Evolutionary conservation across 2,113 vertebrate species (phyloP).

Genomic region (Gobio gobio): DNA sequence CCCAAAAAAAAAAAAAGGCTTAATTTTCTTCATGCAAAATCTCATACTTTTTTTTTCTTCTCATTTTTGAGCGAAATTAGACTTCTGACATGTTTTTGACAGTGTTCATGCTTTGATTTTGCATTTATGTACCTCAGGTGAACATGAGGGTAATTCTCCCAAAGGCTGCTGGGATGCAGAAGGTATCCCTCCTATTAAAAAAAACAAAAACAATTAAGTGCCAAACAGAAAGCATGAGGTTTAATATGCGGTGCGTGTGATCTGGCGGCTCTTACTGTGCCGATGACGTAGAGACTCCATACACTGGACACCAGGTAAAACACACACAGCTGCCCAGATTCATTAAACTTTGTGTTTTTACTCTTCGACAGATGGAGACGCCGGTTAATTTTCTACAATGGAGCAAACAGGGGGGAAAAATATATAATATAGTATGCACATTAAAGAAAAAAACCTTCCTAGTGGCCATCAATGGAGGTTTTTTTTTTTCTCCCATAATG

Average conservation of each 20-base stretch:
- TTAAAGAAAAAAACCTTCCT: not conserved
- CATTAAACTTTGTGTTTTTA: conserved; percentile 97
- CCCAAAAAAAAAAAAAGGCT: no score
- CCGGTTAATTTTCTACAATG: conserved; percentile 89
- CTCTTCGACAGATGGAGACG: conserved; percentile 98
- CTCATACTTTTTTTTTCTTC: no score
- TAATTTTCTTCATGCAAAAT: no score
- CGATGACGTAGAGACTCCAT: conserved; percentile 90
- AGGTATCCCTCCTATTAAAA: conserved; percentile 88
- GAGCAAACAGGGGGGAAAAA: not conserved
- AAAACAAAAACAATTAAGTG: not conserved
- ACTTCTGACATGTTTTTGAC: no score
- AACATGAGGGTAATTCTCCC: conserved; percentile 95
- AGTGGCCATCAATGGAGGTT: no score
- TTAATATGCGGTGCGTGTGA: not conserved
- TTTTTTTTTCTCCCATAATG: no score
- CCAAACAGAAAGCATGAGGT: not conserved
- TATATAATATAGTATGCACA: not conserved
- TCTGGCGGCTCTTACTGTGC: conserved; percentile 79
- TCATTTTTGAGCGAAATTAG: no score
- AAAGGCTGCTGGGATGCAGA: conserved; percentile 91
- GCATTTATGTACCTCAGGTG: conserved; percentile 83
- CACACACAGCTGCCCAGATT: conserved; percentile 93
- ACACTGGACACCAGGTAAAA: conserved; percentile 91
- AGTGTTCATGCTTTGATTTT: not conserved